Conservation (phyloP, 2,797 vertebrate genomes). For the Sebastes nivosus region DNA sequence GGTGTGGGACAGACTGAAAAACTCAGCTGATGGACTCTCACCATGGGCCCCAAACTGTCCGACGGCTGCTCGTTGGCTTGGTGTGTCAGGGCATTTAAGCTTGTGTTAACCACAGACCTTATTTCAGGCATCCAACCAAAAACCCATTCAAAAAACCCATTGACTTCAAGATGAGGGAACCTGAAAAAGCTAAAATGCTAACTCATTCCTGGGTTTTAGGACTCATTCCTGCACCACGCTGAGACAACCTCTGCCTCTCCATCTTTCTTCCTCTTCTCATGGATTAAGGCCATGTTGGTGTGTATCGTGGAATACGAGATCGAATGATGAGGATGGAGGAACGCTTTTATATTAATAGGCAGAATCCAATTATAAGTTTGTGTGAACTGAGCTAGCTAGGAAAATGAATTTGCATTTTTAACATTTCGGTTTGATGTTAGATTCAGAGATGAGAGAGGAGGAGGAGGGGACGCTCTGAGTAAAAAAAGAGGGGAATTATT, state of each 20-base stretch:
- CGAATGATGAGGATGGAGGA: constrained; percentile 66
- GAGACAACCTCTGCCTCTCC: constrained; percentile 25
- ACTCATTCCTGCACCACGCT: neutral
- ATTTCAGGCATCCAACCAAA: neutral
- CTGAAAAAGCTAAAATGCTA: neutral
- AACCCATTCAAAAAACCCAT: neutral
- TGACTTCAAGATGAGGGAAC: neutral
- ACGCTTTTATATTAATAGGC: constrained; percentile 71
- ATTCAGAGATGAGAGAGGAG: constrained; percentile 66
- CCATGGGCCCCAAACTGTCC: too few species aligned
- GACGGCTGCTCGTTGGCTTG: too few species aligned
- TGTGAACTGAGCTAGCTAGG: constrained; percentile 68
- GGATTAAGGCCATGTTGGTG: constrained; percentile 54
- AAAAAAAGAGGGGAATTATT: constrained; percentile 24
- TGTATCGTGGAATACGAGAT: constrained; percentile 51
- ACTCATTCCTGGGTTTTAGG: neutral
- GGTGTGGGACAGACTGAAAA: too few species aligned
- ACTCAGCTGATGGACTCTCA: too few species aligned
- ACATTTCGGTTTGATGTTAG: constrained; percentile 78
- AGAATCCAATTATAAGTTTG: constrained; percentile 84
- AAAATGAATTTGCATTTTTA: constrained; percentile 77
- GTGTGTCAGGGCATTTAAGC: neutral
- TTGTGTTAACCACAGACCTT: neutral
- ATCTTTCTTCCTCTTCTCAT: constrained; percentile 1
- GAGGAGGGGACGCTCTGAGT: constrained; percentile 44